Evolutionary conservation across 1,140 invertebrate species (phyloP).

Genomic region (Atopsyche davidsoni): DNA sequence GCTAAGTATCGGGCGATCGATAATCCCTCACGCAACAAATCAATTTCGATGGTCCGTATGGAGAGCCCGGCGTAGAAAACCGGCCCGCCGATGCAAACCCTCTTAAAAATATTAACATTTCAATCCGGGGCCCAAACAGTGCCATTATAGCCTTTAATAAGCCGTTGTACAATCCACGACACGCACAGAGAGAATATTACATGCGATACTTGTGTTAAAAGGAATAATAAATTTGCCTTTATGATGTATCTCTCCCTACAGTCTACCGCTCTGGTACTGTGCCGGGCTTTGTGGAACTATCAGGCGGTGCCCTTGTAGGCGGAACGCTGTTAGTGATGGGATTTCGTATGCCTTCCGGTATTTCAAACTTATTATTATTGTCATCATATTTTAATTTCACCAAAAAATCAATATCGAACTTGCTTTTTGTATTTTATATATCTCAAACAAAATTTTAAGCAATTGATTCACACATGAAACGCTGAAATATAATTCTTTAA

Average conservation of each 20-base stretch:
- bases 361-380: background rate
- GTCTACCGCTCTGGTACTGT: too few relatives aligned
- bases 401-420: too few relatives aligned
- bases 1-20: too few relatives aligned
- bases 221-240: constrained; percentile 28
- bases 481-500: too few relatives aligned
- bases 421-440: too few relatives aligned
- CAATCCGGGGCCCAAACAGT: background rate
- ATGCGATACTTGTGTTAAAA: constrained; percentile 22
- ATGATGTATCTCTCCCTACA: constrained; percentile 7
- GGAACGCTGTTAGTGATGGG: too few relatives aligned
- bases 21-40: too few relatives aligned
- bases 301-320: too few relatives aligned
- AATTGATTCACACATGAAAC: too few relatives aligned
- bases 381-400: too few relatives aligned
- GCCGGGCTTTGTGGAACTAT: background rate
- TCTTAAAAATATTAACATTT: constrained; percentile 5
- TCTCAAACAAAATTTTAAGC: too few relatives aligned
- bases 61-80: background rate
- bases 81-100: background rate
- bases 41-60: background rate
- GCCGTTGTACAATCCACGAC: constrained; percentile 15
- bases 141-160: constrained; percentile 8
- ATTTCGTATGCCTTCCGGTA: background rate
- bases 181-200: constrained; percentile 27